Evolutionary conservation across 2,888 invertebrate genomes (phyloP).

Genomic region (Pherbina coryleti): DNA sequence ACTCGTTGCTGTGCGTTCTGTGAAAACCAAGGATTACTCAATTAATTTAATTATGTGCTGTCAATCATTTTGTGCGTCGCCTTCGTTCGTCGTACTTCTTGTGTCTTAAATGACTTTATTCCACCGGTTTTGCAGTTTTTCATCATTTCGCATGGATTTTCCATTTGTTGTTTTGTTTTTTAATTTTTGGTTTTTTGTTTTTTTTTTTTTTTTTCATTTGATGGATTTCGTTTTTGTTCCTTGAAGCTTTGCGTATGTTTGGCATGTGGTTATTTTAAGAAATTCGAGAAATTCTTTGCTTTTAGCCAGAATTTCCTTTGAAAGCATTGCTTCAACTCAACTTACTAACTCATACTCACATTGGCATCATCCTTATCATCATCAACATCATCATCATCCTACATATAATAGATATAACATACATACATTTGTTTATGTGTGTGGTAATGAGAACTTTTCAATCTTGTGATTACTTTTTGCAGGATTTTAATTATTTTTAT

Average conservation of each 20-base stretch:
- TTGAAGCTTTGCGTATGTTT: constrained; percentile 30
- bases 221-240: constrained; percentile 43
- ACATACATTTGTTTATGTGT: constrained; percentile 33
- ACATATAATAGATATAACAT: neutral
- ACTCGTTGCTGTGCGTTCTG: constrained; percentile 35
- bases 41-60: constrained; percentile 71
- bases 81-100: constrained; percentile 12
- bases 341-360: neutral
- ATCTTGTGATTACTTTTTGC: constrained; percentile 60
- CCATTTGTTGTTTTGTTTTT: constrained; percentile 54
- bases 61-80: constrained; percentile 66
- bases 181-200: neutral
- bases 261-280: constrained; percentile 46
- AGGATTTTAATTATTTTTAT: constrained; percentile 65
- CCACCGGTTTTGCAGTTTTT: constrained; percentile 45
- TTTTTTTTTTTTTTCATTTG: constrained; percentile 28
- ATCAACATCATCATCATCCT: too few relatives aligned
- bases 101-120: constrained; percentile 54
- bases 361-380: too few relatives aligned
- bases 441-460: constrained; percentile 53
- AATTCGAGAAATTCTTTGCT: constrained; percentile 44
- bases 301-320: constrained; percentile 33
- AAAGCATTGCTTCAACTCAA: constrained; percentile 24
- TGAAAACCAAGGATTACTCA: constrained; percentile 69
- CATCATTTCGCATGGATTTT: constrained; percentile 56